A percentile compares a stretch with the other conserved stretches of the same genome.
Conservation (phyloP, 2,113 vertebrate genomes). For the Turnix velox region DNA sequence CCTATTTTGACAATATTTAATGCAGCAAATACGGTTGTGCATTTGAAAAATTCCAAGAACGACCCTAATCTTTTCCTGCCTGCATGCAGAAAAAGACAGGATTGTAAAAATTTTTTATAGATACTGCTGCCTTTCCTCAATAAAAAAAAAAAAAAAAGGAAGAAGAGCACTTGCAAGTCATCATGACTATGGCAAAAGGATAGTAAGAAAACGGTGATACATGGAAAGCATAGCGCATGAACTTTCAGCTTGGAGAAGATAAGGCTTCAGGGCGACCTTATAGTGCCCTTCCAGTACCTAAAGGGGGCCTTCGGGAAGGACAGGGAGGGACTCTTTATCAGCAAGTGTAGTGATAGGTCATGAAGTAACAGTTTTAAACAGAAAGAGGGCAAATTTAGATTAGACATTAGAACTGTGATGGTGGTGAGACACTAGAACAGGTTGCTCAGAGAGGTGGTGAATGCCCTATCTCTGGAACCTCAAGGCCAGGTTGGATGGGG, state of each 20-base stretch:
- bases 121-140: too few relatives aligned
- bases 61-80: neutral
- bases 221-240: neutral
- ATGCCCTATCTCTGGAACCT: neutral
- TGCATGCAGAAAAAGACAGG: neutral
- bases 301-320: neutral
- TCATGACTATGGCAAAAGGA: neutral
- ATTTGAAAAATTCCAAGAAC: neutral
- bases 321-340: neutral
- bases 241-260: neutral
- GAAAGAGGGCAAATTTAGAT: neutral
- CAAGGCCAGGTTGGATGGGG: neutral
- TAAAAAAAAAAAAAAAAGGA: neutral
- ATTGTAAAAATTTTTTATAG: neutral
- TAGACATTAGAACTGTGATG: neutral
- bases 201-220: neutral
- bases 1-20: neutral
- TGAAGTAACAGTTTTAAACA: neutral
- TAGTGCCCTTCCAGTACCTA: neutral
- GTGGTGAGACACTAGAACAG: neutral
- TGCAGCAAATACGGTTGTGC: neutral
- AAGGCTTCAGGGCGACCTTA: neutral
- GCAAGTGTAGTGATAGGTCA: neutral
- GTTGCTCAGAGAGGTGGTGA: neutral
- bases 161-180: neutral